These are phyloP conservation scores for Coremacera marginata DNA, from an alignment of 2,888 invertebrate species.

Conservation along the genomic window DNA sequence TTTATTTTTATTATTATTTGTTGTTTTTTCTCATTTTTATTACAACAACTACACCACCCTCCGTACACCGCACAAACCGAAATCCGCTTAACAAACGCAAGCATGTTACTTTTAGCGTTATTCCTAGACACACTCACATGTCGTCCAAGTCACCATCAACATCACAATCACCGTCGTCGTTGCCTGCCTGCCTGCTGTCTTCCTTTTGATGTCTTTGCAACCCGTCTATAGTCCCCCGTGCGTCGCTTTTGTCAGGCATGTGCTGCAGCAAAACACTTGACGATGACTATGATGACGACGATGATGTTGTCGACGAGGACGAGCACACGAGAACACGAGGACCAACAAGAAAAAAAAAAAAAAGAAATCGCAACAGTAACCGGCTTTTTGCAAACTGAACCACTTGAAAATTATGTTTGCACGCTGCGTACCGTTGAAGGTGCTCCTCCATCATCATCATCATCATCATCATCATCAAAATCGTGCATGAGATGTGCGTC, in stretches of 20 bases:
- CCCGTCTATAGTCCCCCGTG: neutral
- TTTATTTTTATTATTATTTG: neutral
- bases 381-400: conserved; percentile 36
- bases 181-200: conserved; percentile 21
- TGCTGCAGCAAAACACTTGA: conserved; percentile 1
- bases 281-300: neutral
- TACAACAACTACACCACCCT: neutral
- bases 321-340: neutral
- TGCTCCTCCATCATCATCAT: neutral
- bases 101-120: conserved; percentile 26
- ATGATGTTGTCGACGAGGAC: neutral
- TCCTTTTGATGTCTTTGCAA: neutral
- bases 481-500: too few species aligned
- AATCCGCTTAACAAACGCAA: neutral
- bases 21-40: neutral
- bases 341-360: conserved; percentile 3
- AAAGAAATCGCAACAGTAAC: conserved; percentile 36
- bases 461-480: too few species aligned
- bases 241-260: neutral
- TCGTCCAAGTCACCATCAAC: conserved; percentile 19
- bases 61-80: neutral
- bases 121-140: conserved; percentile 33
- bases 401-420: conserved; percentile 43
- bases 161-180: neutral
- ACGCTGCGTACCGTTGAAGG: neutral